Evolutionary conservation across 2,113 vertebrate genomes (phyloP), one percentile per base, ranked within the genome.

Genomic region (Pedionomus torquatus): DNA sequence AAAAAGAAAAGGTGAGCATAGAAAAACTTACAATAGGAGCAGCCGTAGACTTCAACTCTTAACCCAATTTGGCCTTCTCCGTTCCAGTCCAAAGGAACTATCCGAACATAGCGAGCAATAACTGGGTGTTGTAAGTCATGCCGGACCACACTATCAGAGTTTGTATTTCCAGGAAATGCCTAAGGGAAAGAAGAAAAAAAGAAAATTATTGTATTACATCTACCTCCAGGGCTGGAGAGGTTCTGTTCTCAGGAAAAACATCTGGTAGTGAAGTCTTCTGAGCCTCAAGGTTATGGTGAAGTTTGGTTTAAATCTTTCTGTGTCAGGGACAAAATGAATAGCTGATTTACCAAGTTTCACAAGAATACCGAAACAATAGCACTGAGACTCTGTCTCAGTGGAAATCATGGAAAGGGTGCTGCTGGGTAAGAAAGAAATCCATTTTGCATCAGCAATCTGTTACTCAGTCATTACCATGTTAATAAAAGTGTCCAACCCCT

Each of bases 81-180:
- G 17, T 98, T 99, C 99, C 99, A 99, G 89, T 99, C 99, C 92
- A 99, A 97, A 3, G 99, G 99, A 89, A 99, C 98, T 7, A 99
- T 97, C 39, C 99, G 98, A 4, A 99, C 94, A 31, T 99, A 99
- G 21, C 98, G 99, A 19, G 99, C 98, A 30, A 99, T 96, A 4
- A 99, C 95, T 2, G 97, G 97, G 46, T 99, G 99, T 74, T 99
- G 99, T 52, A 99, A 96, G 80, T 99, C 99, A 10, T 99, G 99
- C 5, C 99, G 98, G 19, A 99, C 98, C 43, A 99, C 98, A 0
- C 98, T 98, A 54, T 99, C 99, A 0, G 99, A 99, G 95, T 99
- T 99, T 23, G 98, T 97, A 91, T 99, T 99, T 43, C 99, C 99
- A 33, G 99, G 98, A 96, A 99, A 99, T 9, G 99, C 99, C 99